These are phyloP conservation scores for Probosciger aterrimus DNA, from an alignment of 2,113 vertebrate species.

Conservation along the genomic window DNA sequence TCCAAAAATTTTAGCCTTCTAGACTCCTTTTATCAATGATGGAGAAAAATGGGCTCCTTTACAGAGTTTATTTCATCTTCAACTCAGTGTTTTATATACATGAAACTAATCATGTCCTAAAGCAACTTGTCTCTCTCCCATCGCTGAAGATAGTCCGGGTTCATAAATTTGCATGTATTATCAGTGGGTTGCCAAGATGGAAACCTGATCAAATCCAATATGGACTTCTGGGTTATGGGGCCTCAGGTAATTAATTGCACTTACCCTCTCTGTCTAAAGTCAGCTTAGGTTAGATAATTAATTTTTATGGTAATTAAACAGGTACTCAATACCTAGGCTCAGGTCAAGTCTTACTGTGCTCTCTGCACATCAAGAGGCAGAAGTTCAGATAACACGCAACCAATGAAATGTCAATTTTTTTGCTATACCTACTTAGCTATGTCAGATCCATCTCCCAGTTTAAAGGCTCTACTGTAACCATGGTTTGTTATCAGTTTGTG, in stretches of 20 bases:
- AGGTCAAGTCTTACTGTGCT: neutral
- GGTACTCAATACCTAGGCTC: neutral
- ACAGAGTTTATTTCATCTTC: neutral
- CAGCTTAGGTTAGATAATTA: neutral
- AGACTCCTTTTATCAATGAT: neutral
- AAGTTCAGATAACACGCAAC: neutral
- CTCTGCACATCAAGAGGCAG: neutral
- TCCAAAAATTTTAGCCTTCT: neutral
- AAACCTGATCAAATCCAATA: neutral
- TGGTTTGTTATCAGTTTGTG: neutral
- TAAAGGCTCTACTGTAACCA: neutral
- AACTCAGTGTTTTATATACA: neutral
- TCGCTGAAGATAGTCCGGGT: neutral
- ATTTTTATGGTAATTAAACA: neutral
- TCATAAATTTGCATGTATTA: neutral
- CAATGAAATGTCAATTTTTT: neutral
- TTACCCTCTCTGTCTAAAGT: neutral
- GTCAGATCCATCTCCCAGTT: neutral
- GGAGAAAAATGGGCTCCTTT: neutral
- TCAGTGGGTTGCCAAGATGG: neutral
- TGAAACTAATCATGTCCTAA: neutral
- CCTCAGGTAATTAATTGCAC: neutral
- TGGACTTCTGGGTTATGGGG: neutral
- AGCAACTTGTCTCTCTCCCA: neutral
- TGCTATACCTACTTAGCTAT: neutral